A percentile compares a stretch with the other conserved stretches of the same genome.
Conservation (phyloP, 2,888 invertebrate genomes). For the Strigamia maritima region DNA sequence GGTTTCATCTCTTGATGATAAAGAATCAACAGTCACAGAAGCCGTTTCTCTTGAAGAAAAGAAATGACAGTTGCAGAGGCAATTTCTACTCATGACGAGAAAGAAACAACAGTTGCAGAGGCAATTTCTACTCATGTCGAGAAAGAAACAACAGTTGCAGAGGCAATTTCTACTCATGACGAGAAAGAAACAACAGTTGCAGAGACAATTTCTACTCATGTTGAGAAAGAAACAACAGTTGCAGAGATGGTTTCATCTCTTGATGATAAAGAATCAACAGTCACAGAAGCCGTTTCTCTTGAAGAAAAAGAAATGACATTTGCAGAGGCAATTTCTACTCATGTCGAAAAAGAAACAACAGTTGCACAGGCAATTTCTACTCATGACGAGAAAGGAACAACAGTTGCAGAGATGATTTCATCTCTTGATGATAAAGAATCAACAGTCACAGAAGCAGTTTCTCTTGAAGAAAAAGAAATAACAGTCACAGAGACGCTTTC, state of each 20-base stretch:
- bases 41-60: background rate
- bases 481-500: background rate
- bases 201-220: background rate
- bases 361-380: background rate
- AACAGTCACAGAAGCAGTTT: too few species aligned
- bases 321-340: background rate
- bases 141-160: background rate
- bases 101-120: too few species aligned
- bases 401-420: background rate
- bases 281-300: background rate
- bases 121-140: too few species aligned
- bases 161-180: background rate
- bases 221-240: background rate
- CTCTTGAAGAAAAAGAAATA: background rate
- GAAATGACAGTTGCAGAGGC: background rate
- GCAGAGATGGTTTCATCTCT: background rate
- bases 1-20: background rate
- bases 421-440: too few species aligned
- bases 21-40: background rate
- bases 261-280: slow-evolving; percentile 16
- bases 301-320: background rate
- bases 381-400: background rate
- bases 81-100: too few species aligned
- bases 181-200: background rate
- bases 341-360: background rate